phyloP scores from a whole-genome alignment of 30 jellyfish, hydroid and myxozoan genomes.

The Rhopilema esculentum region DNA sequence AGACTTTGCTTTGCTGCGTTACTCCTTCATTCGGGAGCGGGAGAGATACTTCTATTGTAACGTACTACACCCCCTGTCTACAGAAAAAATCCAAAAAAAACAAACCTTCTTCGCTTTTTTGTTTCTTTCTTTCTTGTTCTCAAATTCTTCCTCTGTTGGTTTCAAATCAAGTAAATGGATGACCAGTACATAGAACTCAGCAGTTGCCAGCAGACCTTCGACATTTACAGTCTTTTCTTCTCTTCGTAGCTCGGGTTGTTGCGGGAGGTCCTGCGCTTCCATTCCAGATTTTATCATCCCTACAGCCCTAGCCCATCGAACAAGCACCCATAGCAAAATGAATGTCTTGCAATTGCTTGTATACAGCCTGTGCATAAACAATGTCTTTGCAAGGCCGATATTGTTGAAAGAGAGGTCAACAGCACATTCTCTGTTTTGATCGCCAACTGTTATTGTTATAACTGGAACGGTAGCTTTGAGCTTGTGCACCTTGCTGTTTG shows the following conservation, averaged over 20 bases:
- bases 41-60: too few relatives aligned
- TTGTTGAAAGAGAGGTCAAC: constrained; percentile 76
- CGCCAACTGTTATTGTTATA: constrained; percentile 70
- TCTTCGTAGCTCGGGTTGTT: not conserved
- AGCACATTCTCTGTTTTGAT: constrained; percentile 18
- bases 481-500: constrained; percentile 53
- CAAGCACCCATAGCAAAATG: constrained; percentile 80
- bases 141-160: not conserved
- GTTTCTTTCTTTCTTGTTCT: not conserved
- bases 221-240: not conserved
- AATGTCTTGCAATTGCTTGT: constrained; percentile 11
- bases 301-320: constrained; percentile 78
- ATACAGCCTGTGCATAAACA: constrained; percentile 61
- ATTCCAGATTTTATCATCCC: constrained; percentile 70
- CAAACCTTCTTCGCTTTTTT: constrained; percentile 1
- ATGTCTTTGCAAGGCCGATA: constrained; percentile 67
- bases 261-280: not conserved
- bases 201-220: constrained; percentile 69
- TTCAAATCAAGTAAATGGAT: constrained; percentile 47
- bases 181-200: constrained; percentile 77
- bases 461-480: constrained; percentile 68
- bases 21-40: too few relatives aligned
- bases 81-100: not conserved
- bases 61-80: not conserved
- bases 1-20: too few relatives aligned